These are phyloP conservation scores for Acleris literana DNA, from an alignment of 2,888 invertebrate species.

Conservation along the genomic window DNA sequence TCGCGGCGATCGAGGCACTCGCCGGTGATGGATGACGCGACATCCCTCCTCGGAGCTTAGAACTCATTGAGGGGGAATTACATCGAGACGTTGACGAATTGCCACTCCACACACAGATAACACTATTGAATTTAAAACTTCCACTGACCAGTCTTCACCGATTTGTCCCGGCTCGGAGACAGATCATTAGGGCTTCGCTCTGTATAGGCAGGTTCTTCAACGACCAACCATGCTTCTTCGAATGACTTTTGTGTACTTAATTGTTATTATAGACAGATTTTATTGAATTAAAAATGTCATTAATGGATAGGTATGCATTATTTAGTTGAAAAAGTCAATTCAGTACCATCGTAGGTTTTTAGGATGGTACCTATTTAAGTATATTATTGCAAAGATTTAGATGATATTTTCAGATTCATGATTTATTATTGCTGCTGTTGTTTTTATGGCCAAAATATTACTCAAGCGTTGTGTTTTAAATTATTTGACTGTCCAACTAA, in stretches of 20 bases:
- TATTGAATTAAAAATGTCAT: neutral
- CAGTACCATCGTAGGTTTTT: too few relatives aligned
- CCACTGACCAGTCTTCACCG: conserved; percentile 37
- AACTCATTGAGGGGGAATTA: conserved; percentile 79
- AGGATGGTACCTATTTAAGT: too few relatives aligned
- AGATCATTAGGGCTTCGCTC: conserved; percentile 27
- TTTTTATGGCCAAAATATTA: too few relatives aligned
- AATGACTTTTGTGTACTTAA: neutral
- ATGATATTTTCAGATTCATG: too few relatives aligned
- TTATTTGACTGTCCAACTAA: conserved; percentile 3
- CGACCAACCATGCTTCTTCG: neutral
- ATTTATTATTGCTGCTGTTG: too few relatives aligned
- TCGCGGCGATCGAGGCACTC: conserved; percentile 53
- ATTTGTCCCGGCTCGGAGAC: conserved; percentile 33
- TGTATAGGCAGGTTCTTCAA: neutral
- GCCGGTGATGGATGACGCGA: conserved; percentile 74
- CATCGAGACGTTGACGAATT: conserved; percentile 79
- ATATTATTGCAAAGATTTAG: too few relatives aligned
- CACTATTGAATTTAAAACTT: conserved; percentile 74
- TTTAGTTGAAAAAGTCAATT: too few relatives aligned
- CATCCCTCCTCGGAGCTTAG: conserved; percentile 71
- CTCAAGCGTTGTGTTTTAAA: neutral
- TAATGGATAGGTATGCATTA: neutral
- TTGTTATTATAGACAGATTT: neutral
- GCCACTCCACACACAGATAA: conserved; percentile 72